Conservation (phyloP, 2,113 vertebrate species). For the Sorex araneus region DNA sequence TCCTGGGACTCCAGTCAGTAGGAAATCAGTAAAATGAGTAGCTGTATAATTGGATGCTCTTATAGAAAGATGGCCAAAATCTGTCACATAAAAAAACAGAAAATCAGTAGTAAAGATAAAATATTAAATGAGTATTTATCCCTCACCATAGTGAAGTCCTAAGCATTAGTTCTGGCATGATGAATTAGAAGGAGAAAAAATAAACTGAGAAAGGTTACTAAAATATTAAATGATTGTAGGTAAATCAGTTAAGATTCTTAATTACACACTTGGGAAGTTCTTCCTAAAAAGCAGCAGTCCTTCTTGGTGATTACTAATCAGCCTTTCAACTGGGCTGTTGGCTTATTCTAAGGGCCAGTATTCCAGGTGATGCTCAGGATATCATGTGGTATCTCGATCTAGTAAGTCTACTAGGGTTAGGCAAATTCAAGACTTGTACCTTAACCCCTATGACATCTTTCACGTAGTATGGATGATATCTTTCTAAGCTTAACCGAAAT, state of each 20-base stretch:
- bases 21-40: not conserved
- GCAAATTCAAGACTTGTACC: too few relatives aligned
- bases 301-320: too few relatives aligned
- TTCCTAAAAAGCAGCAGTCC: too few relatives aligned
- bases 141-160: not conserved
- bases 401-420: too few relatives aligned
- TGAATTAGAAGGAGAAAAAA: not conserved
- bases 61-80: not conserved
- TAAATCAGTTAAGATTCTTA: not conserved
- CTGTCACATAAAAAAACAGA: not conserved
- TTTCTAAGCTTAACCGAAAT: too few relatives aligned
- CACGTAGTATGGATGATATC: too few relatives aligned
- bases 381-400: too few relatives aligned
- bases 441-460: too few relatives aligned
- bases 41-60: constrained; percentile 4
- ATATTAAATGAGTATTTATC: not conserved
- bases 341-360: too few relatives aligned
- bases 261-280: too few relatives aligned
- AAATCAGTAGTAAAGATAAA: not conserved
- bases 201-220: not conserved
- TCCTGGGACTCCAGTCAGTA: constrained; percentile 78
- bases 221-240: not conserved
- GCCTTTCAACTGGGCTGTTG: too few relatives aligned
- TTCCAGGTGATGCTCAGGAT: too few relatives aligned
- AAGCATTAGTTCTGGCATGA: constrained; percentile 1